A percentile compares a stretch with the other conserved stretches of the same genome.
Conservation (phyloP, 2,888 invertebrate genomes). For the Leptopilina syphax region DNA sequence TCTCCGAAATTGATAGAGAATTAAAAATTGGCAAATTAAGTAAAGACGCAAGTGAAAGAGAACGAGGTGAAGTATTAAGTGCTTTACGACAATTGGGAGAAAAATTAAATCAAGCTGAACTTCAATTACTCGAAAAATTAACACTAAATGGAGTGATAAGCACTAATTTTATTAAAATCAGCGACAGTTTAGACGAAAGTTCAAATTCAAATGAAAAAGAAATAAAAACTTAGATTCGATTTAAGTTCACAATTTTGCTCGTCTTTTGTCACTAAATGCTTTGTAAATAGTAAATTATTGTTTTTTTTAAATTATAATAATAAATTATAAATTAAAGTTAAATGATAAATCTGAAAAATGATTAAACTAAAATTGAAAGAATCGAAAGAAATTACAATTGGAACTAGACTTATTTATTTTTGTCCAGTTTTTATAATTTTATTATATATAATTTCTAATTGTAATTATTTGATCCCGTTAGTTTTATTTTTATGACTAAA, state of each 20-base stretch:
- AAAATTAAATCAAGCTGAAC: conserved; percentile 76
- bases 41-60: conserved; percentile 77
- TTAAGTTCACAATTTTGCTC: neutral
- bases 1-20: conserved; percentile 81
- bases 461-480: too few species aligned
- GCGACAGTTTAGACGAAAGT: conserved; percentile 69
- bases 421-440: too few species aligned
- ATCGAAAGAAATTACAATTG: too few species aligned
- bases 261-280: neutral
- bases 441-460: too few species aligned
- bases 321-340: neutral
- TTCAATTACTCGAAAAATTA: conserved; percentile 78
- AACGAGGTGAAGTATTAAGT: conserved; percentile 78
- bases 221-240: neutral
- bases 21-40: conserved; percentile 81
- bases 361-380: too few species aligned
- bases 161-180: conserved; percentile 76
- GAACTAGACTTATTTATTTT: too few species aligned
- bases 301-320: neutral
- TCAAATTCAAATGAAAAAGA: conserved; percentile 29
- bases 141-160: conserved; percentile 73
- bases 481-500: neutral
- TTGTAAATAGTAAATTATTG: conserved; percentile 7
- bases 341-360: too few species aligned
- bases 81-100: conserved; percentile 79